Base-by-base conservation (phyloP, 2,797 vertebrate genomes). In the Hoplostethus mediterraneus region DNA sequence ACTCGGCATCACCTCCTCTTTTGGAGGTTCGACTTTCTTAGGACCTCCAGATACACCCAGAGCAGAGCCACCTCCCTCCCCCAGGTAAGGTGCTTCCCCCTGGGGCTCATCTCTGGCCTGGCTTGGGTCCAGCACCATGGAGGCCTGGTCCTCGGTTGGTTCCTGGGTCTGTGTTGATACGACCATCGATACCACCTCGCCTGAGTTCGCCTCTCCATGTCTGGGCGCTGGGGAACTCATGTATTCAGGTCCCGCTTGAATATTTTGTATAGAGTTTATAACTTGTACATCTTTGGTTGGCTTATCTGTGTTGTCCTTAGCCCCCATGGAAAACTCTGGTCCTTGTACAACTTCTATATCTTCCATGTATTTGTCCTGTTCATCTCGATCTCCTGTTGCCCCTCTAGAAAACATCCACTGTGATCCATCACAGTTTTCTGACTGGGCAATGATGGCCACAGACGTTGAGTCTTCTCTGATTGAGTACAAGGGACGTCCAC, bases 391-490 rank as follows among this genome's bases (percentile, higher is more conserved):
- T 58, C 13, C 40, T 4, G 47, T 16, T n/a, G 33, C 33, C 33
- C 33, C 38, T 10, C 38, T 8, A 44, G 65, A 53, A 0, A 11
- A 21, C 0, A 33, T 21, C 40, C 28, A 11, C 14, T 17, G 54
- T 33, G 42, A 11, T 13, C 2, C 38, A 25, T 8, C 25, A 0
- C 28, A 31, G 31, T 30, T 12, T 13, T 31, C 3, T 1, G 40
- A 44, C 5, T 42, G 67, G 6, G 2, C 14, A 3, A 11, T 5
- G 49, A 48, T 8, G 44, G 71, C 51, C 9, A 17, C 38, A n/a
- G 40, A 62, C n/a, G 73, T 28, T 9, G 48, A 71, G 13, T 82
- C 78, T 30, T 82, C 80, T 40, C 25, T 64, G 48, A 44, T 17
- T 2, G 83, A 69, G 61, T 68, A 61, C 67, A 73, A 56, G 31